Evolutionary conservation across 2,113 vertebrate species (phyloP).

Genomic region (Urocynchramus pylzowi): DNA sequence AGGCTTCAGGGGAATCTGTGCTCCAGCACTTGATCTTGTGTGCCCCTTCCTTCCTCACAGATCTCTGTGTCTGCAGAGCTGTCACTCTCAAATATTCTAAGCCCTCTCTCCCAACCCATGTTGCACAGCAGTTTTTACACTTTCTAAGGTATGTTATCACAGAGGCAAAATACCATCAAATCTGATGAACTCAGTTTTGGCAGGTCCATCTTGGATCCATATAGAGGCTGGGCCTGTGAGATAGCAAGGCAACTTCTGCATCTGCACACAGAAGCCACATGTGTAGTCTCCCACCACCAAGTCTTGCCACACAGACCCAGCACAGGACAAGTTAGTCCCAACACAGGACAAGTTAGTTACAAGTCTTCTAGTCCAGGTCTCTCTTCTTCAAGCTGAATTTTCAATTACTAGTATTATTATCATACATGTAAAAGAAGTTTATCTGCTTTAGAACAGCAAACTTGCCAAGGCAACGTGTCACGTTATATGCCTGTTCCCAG

Average conservation of each 20-base stretch:
- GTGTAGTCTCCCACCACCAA: accelerated
- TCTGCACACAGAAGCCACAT: background rate
- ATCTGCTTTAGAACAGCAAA: background rate
- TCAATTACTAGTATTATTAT: background rate
- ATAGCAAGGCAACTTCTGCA: background rate
- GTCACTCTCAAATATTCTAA: background rate
- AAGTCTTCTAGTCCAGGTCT: background rate
- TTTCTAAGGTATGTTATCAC: background rate
- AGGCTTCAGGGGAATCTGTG: background rate
- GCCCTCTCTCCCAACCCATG: background rate
- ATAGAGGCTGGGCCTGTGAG: background rate
- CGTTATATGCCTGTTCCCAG: background rate
- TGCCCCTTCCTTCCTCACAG: background rate
- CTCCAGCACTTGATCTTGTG: accelerated
- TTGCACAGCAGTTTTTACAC: background rate
- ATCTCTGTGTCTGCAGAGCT: background rate
- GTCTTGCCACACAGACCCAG: background rate
- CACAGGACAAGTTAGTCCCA: background rate
- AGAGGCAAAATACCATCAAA: background rate
- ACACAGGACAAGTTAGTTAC: background rate
- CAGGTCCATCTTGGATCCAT: accelerated
- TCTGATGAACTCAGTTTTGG: background rate
- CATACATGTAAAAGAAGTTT: background rate
- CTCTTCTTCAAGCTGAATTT: background rate
- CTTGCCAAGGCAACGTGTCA: background rate